These are phyloP conservation scores for Aix galericulata DNA, from an alignment of 2,113 vertebrate species.

Conservation along the genomic window DNA sequence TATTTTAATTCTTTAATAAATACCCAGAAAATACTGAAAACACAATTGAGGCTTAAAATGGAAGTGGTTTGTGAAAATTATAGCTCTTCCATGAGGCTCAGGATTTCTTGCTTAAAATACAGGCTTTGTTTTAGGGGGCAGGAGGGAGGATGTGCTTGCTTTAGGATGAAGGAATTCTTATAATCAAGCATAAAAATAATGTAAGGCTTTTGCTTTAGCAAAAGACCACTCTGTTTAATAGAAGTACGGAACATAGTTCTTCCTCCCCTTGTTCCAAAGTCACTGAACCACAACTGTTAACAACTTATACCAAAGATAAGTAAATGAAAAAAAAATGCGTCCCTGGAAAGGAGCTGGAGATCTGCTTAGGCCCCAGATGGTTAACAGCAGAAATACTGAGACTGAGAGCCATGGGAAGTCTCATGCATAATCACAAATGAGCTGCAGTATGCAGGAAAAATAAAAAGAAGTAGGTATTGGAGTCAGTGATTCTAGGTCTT, in stretches of 20 bases:
- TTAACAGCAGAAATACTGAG: not conserved
- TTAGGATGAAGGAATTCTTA: not conserved
- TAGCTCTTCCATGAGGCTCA: not conserved
- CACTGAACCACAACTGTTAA: not conserved
- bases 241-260: not conserved
- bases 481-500: not conserved
- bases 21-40: not conserved
- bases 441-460: not conserved
- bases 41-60: not conserved
- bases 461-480: not conserved
- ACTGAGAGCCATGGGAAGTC: not conserved
- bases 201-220: not conserved
- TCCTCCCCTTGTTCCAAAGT: not conserved
- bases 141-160: not conserved
- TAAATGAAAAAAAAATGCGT: slow-evolving; percentile 2
- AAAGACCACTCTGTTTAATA: not conserved
- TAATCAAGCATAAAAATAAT: not conserved
- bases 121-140: not conserved
- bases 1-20: not conserved
- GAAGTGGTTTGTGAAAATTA: not conserved
- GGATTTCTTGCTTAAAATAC: not conserved
- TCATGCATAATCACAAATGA: not conserved
- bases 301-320: not conserved
- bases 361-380: not conserved
- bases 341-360: not conserved